Percentiles rank a stretch among this genome's conserved stretches.
Conservation (phyloP, 2,888 invertebrate genomes). For the Orthonychiurus folsomi region DNA sequence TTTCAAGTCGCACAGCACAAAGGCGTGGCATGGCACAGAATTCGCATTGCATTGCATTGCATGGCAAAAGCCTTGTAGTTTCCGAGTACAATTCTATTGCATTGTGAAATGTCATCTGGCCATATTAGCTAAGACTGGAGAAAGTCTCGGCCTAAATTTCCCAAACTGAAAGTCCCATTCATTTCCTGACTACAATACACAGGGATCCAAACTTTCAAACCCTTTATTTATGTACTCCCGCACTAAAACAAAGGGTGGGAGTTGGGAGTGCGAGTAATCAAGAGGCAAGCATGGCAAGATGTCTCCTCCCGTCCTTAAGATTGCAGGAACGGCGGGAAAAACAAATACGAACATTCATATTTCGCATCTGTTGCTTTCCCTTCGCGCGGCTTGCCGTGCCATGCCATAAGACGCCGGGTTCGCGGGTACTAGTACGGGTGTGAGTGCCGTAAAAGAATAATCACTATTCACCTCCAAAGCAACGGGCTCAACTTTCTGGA, state of each 20-base stretch:
- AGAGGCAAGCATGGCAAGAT: not conserved
- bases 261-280: not conserved
- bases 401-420: no score
- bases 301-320: not conserved
- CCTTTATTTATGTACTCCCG: not conserved
- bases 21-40: not conserved
- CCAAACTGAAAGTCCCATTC: no score
- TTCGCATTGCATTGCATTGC: not conserved
- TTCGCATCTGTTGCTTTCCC: slow-evolving; percentile 1
- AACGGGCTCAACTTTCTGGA: not conserved
- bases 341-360: not conserved
- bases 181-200: no score
- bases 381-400: no score
- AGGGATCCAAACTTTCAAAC: no score
- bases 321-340: not conserved
- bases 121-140: no score
- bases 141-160: no score
- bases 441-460: not conserved
- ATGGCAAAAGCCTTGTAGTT: not conserved
- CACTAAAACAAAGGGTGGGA: not conserved
- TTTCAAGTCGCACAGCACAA: no score
- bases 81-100: no score
- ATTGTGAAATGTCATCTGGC: no score
- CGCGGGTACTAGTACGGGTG: no score
- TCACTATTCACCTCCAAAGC: not conserved